Evolutionary conservation across 1,140 invertebrate species (phyloP).

Genomic region (Colletes latitarsis): DNA sequence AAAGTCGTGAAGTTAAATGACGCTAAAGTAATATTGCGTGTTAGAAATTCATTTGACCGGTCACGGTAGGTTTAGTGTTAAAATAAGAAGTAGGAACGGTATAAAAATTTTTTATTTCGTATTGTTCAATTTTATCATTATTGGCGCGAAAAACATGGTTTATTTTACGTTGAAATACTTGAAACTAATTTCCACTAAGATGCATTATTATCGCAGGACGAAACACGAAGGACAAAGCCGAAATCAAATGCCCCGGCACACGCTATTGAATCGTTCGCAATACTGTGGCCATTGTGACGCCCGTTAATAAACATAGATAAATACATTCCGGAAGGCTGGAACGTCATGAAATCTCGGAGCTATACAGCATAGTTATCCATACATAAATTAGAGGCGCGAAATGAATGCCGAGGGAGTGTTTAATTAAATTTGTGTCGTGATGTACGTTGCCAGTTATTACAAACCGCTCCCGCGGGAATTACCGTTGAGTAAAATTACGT

Average conservation of each 20-base stretch:
- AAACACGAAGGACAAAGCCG: background rate
- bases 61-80: too few relatives aligned
- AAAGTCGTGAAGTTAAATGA: too few relatives aligned
- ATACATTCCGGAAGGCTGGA: constrained; percentile 43
- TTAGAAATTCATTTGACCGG: too few relatives aligned
- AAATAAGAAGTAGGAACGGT: background rate
- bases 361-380: constrained; percentile 76
- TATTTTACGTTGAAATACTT: background rate
- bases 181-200: background rate
- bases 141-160: too few relatives aligned
- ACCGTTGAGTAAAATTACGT: constrained; percentile 63
- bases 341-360: constrained; percentile 68
- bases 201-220: background rate
- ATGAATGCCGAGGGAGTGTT: constrained; percentile 78
- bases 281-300: constrained; percentile 31
- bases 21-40: too few relatives aligned
- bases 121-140: too few relatives aligned
- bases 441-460: constrained; percentile 78
- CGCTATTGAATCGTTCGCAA: constrained; percentile 11
- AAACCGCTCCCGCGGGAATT: constrained; percentile 63
- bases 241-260: constrained; percentile 33
- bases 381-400: constrained; percentile 78
- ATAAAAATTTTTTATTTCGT: background rate
- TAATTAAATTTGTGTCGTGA: constrained; percentile 80
- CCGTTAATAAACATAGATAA: constrained; percentile 60